Evolutionary conservation across 2,113 vertebrate genomes (phyloP), one percentile per base, ranked within the genome.

Genomic region (Pipra filicauda): DNA sequence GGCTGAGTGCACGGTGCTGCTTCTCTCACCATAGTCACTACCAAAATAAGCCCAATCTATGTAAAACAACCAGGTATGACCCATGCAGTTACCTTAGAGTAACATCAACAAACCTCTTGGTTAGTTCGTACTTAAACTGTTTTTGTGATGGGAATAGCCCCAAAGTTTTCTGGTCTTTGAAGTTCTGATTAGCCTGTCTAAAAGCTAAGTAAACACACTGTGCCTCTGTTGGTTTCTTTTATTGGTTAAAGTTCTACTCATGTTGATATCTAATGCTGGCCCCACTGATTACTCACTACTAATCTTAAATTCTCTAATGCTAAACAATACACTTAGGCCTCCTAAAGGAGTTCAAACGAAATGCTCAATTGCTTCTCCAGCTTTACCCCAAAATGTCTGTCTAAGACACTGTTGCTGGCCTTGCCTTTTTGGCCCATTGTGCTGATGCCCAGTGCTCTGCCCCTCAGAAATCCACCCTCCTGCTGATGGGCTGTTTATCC

Each of bases 401-500:
- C 61, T 64, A 26, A 62, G 70, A 41, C 41, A 3, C 24, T 49
- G 26, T 6, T 16, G 41, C 51, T 79, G 57, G 31, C 62, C 57
- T 55, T 48, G 46, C 52, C 35, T 48, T 30, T 35, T 24, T 33
- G 13, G 57, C 49, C 44, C 23, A 2, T 19, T 1, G 18, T 27
- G 49, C 43, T 23, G 20, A 12, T 5, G 43, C 43, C 30, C 52
- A 26, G 64, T 5, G 6, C 59, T 64, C 52, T 62, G 43, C 55
- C 14, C 24, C 26, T 39, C 35, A 41, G n/a, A 31, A 58, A 24
- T 44, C 41, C 16, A 0, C 43, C 12, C 46, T 49, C 15, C 18
- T 33, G 54, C 2, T 15, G 12, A 2, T 2, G 5, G 44, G 31
- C 8, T 1, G 0, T 26, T 51, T 81, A 26, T 52, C 43, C 49